These are phyloP conservation scores for Crenuchus spilurus DNA, from an alignment of 2,797 vertebrate genomes.

Conservation along the genomic window DNA sequence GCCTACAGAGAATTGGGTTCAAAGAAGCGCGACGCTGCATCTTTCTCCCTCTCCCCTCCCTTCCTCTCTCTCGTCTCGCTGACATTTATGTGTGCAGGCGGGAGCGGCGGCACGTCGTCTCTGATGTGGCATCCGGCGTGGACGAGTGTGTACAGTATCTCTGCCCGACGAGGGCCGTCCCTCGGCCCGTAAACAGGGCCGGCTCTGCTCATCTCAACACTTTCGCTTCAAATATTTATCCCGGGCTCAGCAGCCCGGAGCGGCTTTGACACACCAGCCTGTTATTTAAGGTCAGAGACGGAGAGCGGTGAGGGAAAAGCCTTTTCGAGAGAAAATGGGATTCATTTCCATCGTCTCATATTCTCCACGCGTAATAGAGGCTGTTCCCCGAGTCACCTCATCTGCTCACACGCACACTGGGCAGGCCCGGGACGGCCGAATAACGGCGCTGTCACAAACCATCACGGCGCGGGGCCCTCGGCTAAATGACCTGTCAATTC, in stretches of 20 bases:
- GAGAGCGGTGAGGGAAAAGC: conserved; percentile 49
- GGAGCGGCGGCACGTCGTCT: conserved; percentile 60
- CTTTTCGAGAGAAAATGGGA: conserved; percentile 72
- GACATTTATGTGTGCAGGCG: conserved; percentile 70
- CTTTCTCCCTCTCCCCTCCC: conserved; percentile 53
- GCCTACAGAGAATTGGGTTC: conserved; percentile 70
- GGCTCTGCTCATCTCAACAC: conserved; percentile 76
- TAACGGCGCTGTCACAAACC: conserved; percentile 56
- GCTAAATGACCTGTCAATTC: conserved; percentile 54
- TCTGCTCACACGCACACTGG: conserved; percentile 54
- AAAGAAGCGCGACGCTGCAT: conserved; percentile 65
- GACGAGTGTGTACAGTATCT: conserved; percentile 66
- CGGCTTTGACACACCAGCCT: conserved; percentile 78
- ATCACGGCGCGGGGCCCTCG: conserved; percentile 49
- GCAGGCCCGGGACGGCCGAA: conserved; percentile 20
- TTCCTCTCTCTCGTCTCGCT: conserved; percentile 54
- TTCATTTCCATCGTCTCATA: conserved; percentile 81
- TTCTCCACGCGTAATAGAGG: conserved; percentile 66
- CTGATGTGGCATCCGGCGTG: conserved; percentile 53
- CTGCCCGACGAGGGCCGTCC: conserved; percentile 53
- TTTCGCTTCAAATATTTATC: conserved; percentile 83
- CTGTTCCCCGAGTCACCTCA: conserved; percentile 61
- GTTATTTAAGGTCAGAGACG: conserved; percentile 82
- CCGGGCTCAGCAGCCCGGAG: conserved; percentile 73
- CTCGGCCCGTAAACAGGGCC: conserved; percentile 75